These are phyloP conservation scores for Drosophila navojoa DNA, from an alignment of 1,140 invertebrate species.

Conservation along the genomic window DNA sequence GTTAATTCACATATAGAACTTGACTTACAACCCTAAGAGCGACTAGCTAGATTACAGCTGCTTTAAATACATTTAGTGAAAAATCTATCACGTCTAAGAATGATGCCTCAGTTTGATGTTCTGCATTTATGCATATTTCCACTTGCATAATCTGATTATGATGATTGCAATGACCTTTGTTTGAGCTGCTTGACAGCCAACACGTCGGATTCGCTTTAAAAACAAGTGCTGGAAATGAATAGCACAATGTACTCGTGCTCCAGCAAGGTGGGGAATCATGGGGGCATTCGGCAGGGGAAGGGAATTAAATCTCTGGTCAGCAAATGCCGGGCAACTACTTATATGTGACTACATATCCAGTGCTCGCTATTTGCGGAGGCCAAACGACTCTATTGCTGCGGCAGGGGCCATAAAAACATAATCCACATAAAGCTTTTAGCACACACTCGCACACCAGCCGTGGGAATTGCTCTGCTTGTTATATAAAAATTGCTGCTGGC, in stretches of 20 bases:
- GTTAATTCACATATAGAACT: too few relatives aligned
- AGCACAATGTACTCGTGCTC: slow-evolving; percentile 15
- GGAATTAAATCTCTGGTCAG: slow-evolving; percentile 34
- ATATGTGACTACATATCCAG: slow-evolving; percentile 21
- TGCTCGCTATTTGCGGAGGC: slow-evolving; percentile 20
- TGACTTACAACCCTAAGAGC: too few relatives aligned
- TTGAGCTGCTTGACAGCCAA: too few relatives aligned
- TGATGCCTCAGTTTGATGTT: too few relatives aligned
- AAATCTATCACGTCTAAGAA: too few relatives aligned
- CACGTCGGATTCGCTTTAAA: not conserved
- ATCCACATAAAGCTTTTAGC: slow-evolving; percentile 61
- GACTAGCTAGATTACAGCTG: too few relatives aligned
- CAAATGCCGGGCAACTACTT: slow-evolving; percentile 17
- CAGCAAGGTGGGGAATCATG: slow-evolving; percentile 2
- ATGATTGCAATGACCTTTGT: too few relatives aligned
- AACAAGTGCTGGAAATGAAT: slow-evolving; percentile 1
- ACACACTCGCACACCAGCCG: slow-evolving; percentile 16
- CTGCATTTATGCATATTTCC: too few relatives aligned
- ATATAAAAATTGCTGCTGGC: slow-evolving; percentile 34
- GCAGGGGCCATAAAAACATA: slow-evolving; percentile 55
- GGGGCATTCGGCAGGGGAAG: not conserved
- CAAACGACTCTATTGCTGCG: slow-evolving; percentile 42
- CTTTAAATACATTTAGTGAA: too few relatives aligned
- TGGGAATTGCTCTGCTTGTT: slow-evolving; percentile 27
- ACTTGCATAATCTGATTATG: too few relatives aligned